Evolutionary conservation across 2,797 vertebrate genomes (phyloP).

Genomic region (Eulemur coronatus): DNA sequence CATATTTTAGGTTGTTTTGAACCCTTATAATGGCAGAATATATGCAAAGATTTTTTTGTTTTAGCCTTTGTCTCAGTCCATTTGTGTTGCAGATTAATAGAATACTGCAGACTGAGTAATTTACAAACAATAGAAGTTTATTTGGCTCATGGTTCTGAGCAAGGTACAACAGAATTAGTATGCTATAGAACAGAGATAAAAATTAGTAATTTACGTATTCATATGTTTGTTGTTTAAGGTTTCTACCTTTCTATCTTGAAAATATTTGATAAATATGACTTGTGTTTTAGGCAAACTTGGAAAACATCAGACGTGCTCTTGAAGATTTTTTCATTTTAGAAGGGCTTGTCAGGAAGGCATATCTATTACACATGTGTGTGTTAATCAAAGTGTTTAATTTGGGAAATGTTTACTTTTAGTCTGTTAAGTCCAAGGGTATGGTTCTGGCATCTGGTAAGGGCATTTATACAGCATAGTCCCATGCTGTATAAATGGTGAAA

Average conservation of each 20-base stretch:
- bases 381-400: neutral
- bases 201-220: neutral
- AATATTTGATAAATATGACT: neutral
- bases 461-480: neutral
- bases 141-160: neutral
- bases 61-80: neutral
- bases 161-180: neutral
- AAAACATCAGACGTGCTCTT: neutral
- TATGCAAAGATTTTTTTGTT: neutral
- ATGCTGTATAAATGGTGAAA: too few species aligned
- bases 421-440: neutral
- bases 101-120: neutral
- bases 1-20: neutral
- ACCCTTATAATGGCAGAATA: neutral
- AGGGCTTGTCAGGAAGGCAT: neutral
- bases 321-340: conserved; percentile 17
- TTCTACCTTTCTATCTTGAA: neutral
- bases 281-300: neutral
- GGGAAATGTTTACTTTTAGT: neutral
- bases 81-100: neutral
- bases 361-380: neutral
- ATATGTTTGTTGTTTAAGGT: neutral
- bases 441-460: neutral
- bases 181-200: neutral
- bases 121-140: neutral